Evolutionary conservation across 2,888 invertebrate species (phyloP), one percentile per base, ranked within the genome.

Genomic region (Napeogenes sylphis): DNA sequence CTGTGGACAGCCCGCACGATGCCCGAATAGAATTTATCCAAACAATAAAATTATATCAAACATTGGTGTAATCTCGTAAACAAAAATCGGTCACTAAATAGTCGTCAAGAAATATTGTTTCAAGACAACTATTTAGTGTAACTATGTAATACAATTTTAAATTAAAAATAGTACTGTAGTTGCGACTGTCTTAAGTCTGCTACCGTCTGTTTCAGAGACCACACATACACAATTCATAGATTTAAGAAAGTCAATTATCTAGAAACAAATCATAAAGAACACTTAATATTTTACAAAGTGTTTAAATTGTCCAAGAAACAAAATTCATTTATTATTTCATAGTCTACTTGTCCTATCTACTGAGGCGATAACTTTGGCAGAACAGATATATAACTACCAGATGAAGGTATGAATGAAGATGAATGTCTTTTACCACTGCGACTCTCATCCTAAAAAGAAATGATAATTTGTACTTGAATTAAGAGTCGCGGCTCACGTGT

Each of bases 401-500:
- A 73, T 70, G 71, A 73, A 75, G 70, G 70, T 70, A 76, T 75
- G 77, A 77, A 76, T 79, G 78, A 76, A 77, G 66, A 73, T 76
- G 78, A 78, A 73, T 81, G 82, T 84, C 83, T 87, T 87, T 85
- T 82, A 70, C 67, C 64, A 75, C 82, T 80, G 80, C 79, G 74
- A 71, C 78, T 81, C 82, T 78, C 79, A 73, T 80, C 84, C 88
- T 89, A 87, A 87, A 80, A 78, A 76, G 80, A 83, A 78, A 85
- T 85, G 83, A 85, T 73, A 84, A 87, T 90, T 90, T 90, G 90
- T 90, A 90, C 90, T 90, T 85, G 80, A 71, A 80, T 75, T 76
- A 84, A 84, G 84, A 77, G 73, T 70, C 78, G 75, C 81, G 78
- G 77, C 70, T 71, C 35, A 35, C 21, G 6, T 35, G 35, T 61